Evolutionary conservation across 2,113 vertebrate genomes (phyloP), one percentile per base, ranked within the genome.

Genomic region (Takifugu bimaculatus): DNA sequence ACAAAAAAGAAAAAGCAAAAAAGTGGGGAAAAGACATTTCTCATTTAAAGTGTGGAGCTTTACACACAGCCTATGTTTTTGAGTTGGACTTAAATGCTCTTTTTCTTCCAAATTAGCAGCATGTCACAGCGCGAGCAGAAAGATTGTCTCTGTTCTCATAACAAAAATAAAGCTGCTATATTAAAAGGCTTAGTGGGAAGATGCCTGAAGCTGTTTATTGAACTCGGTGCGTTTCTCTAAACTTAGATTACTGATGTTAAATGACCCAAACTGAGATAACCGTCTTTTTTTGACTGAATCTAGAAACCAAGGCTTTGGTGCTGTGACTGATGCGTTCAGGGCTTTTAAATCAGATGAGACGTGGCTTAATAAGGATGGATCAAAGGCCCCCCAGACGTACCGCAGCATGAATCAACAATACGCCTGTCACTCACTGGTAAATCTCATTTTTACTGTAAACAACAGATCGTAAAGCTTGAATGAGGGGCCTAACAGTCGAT

Each of bases 271-370:
- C 13, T 2, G 4, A 29, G 25, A 47, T 29, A n/a, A 7, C 6
- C 1, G 45, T 26, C 13, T 65, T 60, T 71, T 10, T 44, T 44
- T 44, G 13, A 44, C 13, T 13, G 11, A 44, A 44, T 44, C 10
- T 13, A 9, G 3, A 9, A 44, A 4, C 52, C 10, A 51, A 54
- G 25, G 20, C 35, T 48, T 51, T 26, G 13, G 50, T 43, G 61
- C 45, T 15, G 54, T 67, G 56, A 63, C 14, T 56, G 74, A 35
- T 26, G 26, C 25, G 60, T 75, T 43, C 57, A 45, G 53, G 50
- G 70, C 71, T 74, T 75, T 42, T 63, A 65, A 66, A 77, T 60
- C 39, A 64, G 56, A 86, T 85, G 45, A 80, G 72, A 77, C 57
- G 32, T 7, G 66, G 63, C 51, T 68, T 62, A 48, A 48, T 61